Evolutionary conservation across 2,888 invertebrate genomes (phyloP), one percentile per base, ranked within the genome.

Genomic region (Acleris holmiana): DNA sequence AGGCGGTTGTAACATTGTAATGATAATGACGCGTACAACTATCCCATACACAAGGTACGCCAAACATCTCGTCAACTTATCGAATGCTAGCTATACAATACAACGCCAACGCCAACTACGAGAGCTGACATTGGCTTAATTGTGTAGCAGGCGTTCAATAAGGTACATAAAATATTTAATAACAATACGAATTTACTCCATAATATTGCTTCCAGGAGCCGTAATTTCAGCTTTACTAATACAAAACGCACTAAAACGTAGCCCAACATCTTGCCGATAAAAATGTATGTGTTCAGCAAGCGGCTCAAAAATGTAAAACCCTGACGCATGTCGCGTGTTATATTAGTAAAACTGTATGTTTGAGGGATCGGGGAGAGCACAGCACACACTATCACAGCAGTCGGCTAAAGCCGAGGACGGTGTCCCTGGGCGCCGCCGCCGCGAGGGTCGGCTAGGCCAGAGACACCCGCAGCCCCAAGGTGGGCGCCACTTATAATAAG

Each of bases 361-460:
- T 56, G 70, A 69, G 79, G 85, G 80, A 73, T 79, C 73, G 82
- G 83, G 85, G 85, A 80, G 83, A 82, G 85, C 89, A 89, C 90
- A 90, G 91, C 90, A 84, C 88, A 84, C 82, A 85, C 85, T 91
- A 92, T 92, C 92, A 92, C 92, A 92, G 91, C 88, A 82, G 75
- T 82, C 84, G 85, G 85, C 81, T 69, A 63, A 69, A 70, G 80
- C 88, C 87, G 80, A 79, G 67, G 56, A 67, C 70, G 68, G 77
- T 72, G 80, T 71, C 80, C 74, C 84, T 74, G 74, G 72, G 75
- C 64, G 73, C 67, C 75, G 23, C 84, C 74, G 74, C 71, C 73
- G 75, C 64, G 69, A 8, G 10, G 10, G 74, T 67, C 75, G 68
- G 71, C 68, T 79, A 80, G 78, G 68, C 71, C 68, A 79, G 80